A percentile compares a stretch with the other conserved stretches of the same genome.
Evolutionary conservation across 2,888 invertebrate genomes (phyloP).

Genomic region (Pelosia muscerda): DNA sequence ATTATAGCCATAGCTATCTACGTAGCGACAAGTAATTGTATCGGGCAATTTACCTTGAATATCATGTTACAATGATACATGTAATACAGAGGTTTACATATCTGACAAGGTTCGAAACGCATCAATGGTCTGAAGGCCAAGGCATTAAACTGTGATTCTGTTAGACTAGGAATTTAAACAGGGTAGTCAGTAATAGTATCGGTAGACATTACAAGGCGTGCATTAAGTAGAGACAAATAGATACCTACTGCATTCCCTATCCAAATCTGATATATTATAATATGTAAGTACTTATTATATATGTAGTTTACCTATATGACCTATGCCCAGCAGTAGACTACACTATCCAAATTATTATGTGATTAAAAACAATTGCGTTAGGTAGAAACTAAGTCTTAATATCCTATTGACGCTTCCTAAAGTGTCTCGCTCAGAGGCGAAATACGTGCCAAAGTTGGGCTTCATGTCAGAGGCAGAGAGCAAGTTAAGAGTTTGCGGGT

Average conservation of each 20-base stretch:
- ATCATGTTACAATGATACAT: constrained; percentile 18
- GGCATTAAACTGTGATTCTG: constrained; percentile 7
- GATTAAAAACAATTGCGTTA: not conserved
- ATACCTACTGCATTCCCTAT: no score
- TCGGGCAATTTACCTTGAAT: constrained; percentile 19
- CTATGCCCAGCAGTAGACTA: no score
- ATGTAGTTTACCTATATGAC: no score
- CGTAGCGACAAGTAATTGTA: constrained; percentile 8
- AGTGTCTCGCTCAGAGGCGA: not conserved
- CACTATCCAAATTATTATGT: no score
- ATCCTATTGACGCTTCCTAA: not conserved
- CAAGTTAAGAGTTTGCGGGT: not conserved
- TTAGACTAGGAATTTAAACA: no score
- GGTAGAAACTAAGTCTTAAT: not conserved
- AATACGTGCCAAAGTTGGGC: not conserved
- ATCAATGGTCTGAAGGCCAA: constrained; percentile 41
- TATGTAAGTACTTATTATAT: no score
- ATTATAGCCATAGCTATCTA: not conserved
- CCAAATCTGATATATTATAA: no score
- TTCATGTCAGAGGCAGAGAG: not conserved
- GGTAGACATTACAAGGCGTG: no score
- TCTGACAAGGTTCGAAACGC: constrained; percentile 42
- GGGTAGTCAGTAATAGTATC: no score
- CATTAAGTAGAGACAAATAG: no score
- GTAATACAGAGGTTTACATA: constrained; percentile 26